A percentile compares a stretch with the other conserved stretches of the same genome.
Conservation (phyloP, 2,797 vertebrate species). For the Tragelaphus eurycerus region DNA sequence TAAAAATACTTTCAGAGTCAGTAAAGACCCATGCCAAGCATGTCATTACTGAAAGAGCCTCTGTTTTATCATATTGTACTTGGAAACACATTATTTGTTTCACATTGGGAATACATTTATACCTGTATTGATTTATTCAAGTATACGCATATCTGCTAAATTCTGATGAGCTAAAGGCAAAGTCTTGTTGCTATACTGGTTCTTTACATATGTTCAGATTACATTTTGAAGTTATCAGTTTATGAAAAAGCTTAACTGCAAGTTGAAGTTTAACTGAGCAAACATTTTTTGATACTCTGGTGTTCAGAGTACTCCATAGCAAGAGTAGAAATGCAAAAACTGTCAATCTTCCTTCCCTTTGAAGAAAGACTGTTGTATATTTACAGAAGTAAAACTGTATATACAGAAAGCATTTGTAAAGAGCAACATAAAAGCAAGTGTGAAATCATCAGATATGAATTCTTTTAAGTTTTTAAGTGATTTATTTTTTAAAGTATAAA, state of each 20-base stretch:
- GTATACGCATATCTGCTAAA: background rate
- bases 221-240: slow-evolving; percentile 22
- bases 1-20: background rate
- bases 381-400: background rate
- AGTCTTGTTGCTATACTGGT: background rate
- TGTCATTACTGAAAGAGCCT: background rate
- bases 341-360: background rate
- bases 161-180: slow-evolving; percentile 8
- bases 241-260: background rate
- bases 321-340: background rate
- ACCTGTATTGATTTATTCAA: background rate
- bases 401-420: slow-evolving; percentile 19
- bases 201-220: background rate
- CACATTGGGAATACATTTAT: background rate
- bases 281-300: background rate
- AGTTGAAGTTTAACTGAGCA: slow-evolving; percentile 19
- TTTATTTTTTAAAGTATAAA: slow-evolving; percentile 20
- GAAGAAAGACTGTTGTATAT: background rate
- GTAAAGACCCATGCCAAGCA: background rate
- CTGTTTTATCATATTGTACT: background rate
- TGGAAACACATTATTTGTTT: background rate
- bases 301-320: background rate
- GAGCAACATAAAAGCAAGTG: background rate
- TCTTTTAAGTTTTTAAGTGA: background rate
- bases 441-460: background rate